Percentiles rank a stretch among this genome's conserved stretches.
Evolutionary conservation across 2,113 vertebrate species (phyloP).

Genomic region (Lipophrys pholis): DNA sequence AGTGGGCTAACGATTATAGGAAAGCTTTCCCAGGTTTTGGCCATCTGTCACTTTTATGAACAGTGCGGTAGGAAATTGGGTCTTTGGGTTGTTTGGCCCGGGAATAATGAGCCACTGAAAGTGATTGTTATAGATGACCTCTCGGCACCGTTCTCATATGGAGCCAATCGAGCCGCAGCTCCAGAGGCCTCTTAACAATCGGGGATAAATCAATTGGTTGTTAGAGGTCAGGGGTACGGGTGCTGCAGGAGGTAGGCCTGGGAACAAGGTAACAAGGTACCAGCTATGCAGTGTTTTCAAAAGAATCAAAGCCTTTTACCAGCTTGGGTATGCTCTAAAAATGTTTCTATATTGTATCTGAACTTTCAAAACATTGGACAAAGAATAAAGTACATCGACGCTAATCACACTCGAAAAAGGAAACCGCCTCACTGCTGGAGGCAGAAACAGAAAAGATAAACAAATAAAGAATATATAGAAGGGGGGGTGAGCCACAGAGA

Average conservation of each 20-base stretch:
- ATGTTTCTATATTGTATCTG: conserved; percentile 1
- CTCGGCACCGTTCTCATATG: conserved; percentile 76
- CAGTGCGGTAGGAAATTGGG: conserved; percentile 81
- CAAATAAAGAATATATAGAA: background rate
- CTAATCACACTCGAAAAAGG: too few species aligned
- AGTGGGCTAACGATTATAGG: conserved; percentile 70
- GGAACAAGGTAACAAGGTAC: conserved; percentile 72
- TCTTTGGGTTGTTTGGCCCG: conserved; percentile 78
- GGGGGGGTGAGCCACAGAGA: background rate
- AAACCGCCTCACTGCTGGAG: too few species aligned
- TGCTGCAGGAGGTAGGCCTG: conserved; percentile 71
- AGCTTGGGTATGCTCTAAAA: conserved; percentile 21
- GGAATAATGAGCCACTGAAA: conserved; percentile 84
- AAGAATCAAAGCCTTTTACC: conserved; percentile 41
- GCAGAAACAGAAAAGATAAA: conserved; percentile 8
- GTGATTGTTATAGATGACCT: conserved; percentile 84
- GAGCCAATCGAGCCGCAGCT: conserved; percentile 76
- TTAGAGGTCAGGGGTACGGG: conserved; percentile 68
- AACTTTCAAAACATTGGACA: conserved; percentile 10
- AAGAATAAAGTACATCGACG: too few species aligned
- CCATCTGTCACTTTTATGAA: conserved; percentile 87
- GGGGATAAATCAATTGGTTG: conserved; percentile 82
- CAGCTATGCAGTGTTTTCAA: conserved; percentile 51
- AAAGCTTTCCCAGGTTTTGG: conserved; percentile 81
- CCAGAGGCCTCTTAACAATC: conserved; percentile 79